These are phyloP conservation scores for Drosophila melanogaster DNA, from an alignment of 1,140 invertebrate genomes.

Conservation along the genomic window DNA sequence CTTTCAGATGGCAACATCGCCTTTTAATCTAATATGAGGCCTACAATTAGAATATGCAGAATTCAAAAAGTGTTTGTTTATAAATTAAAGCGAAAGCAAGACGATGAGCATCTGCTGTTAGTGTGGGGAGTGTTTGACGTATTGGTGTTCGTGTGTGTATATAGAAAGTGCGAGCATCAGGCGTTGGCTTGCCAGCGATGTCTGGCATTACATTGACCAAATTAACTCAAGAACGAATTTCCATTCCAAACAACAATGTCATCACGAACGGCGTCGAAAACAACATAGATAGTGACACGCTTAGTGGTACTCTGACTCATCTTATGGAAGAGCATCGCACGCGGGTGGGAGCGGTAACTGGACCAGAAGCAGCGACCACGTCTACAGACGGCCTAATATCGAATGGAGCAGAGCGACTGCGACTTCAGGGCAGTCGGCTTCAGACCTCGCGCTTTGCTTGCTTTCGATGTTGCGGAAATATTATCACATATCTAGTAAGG, in stretches of 20 bases:
- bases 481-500: conserved; percentile 72
- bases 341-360: conserved; percentile 1
- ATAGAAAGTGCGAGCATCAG: conserved; percentile 63
- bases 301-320: conserved; percentile 64
- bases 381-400: conserved; percentile 37
- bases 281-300: conserved; percentile 54
- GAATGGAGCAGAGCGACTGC: conserved; percentile 54
- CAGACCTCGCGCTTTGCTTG: conserved; percentile 75
- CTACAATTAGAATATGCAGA: neutral
- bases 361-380: conserved; percentile 3
- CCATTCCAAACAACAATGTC: conserved; percentile 4
- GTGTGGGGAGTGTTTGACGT: neutral
- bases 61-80: too few relatives aligned
- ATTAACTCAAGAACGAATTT: conserved; percentile 44
- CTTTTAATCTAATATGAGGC: neutral
- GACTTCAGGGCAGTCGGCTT: conserved; percentile 64
- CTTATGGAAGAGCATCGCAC: conserved; percentile 67
- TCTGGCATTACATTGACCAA: conserved; percentile 65
- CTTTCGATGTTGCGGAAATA: conserved; percentile 72
- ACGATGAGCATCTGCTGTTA: neutral
- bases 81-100: too few relatives aligned
- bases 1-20: neutral
- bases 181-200: conserved; percentile 55
- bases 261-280: conserved; percentile 24
- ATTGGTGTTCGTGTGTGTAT: conserved; percentile 15